phyloP scores from a whole-genome alignment of 2,888 invertebrate genomes.

The Colostygia pectinataria region DNA sequence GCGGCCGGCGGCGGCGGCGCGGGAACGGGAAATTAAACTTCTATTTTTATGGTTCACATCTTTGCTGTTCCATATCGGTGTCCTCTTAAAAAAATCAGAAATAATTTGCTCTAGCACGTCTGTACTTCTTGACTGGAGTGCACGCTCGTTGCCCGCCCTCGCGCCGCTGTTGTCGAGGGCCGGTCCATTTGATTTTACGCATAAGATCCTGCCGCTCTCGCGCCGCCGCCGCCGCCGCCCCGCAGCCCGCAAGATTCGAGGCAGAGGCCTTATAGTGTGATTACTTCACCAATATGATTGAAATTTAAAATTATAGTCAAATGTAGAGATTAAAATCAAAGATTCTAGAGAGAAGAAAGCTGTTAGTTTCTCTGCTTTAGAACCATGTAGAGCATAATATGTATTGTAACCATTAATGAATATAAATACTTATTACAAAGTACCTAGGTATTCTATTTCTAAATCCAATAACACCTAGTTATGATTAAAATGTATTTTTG shows the following conservation, averaged over 20 bases:
- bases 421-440: conserved; percentile 59
- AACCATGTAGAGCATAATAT: conserved; percentile 70
- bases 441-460: conserved; percentile 22
- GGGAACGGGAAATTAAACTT: too few relatives aligned
- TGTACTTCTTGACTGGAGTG: too few relatives aligned
- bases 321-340: conserved; percentile 43
- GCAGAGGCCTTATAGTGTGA: conserved; percentile 10
- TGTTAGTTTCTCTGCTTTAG: conserved; percentile 63
- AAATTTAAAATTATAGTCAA: conserved; percentile 31
- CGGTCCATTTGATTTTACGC: conserved; percentile 22
- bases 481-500: conserved; percentile 2
- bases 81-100: too few relatives aligned
- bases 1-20: too few relatives aligned
- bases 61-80: too few relatives aligned
- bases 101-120: too few relatives aligned
- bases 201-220: conserved; percentile 24
- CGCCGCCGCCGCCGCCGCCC: conserved; percentile 26
- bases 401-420: conserved; percentile 58
- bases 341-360: too few relatives aligned
- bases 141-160: too few relatives aligned
- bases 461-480: conserved; percentile 21
- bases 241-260: conserved; percentile 1
- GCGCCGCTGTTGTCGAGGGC: not conserved
- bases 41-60: too few relatives aligned
- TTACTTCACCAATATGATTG: conserved; percentile 21